Conservation (phyloP, 2,888 invertebrate genomes). For the Limnephilus auricula region DNA sequence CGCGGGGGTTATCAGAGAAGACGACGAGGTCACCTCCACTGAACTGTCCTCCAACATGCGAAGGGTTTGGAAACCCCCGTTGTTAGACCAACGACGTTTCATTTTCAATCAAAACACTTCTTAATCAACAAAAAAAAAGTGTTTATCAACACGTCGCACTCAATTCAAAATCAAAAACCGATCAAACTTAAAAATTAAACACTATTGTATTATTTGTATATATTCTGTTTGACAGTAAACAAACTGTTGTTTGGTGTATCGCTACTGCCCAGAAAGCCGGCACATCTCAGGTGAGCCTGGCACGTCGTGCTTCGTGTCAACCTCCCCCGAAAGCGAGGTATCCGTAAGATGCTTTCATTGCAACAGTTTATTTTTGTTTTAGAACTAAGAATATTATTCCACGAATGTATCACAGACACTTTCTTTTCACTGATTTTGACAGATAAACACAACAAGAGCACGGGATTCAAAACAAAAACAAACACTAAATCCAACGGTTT, state of each 20-base stretch:
- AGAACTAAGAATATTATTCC: not conserved
- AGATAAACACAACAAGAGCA: constrained; percentile 33
- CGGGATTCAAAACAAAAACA: constrained; percentile 40
- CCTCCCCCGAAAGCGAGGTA: constrained; percentile 69
- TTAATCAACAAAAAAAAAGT: not conserved
- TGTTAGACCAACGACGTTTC: constrained; percentile 88
- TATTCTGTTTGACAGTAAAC: not conserved
- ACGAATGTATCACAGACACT: constrained; percentile 16
- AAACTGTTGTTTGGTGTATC: not conserved
- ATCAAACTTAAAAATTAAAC: not conserved
- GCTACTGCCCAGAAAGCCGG: constrained; percentile 9
- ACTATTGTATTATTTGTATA: not conserved
- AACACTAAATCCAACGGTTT: not conserved
- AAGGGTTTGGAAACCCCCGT: constrained; percentile 82
- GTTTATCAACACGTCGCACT: not conserved
- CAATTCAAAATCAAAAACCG: not conserved
- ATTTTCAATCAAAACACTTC: constrained; percentile 72
- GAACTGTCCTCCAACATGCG: constrained; percentile 85
- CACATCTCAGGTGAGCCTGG: constrained; percentile 9
- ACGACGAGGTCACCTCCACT: constrained; percentile 87
- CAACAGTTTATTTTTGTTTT: not conserved
- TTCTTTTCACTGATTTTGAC: not conserved
- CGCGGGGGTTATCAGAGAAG: constrained; percentile 83
- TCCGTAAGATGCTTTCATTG: constrained; percentile 70
- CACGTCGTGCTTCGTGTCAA: constrained; percentile 2